Base-by-base conservation (phyloP, 2,113 vertebrate genomes). In the Pithys albifrons region DNA sequence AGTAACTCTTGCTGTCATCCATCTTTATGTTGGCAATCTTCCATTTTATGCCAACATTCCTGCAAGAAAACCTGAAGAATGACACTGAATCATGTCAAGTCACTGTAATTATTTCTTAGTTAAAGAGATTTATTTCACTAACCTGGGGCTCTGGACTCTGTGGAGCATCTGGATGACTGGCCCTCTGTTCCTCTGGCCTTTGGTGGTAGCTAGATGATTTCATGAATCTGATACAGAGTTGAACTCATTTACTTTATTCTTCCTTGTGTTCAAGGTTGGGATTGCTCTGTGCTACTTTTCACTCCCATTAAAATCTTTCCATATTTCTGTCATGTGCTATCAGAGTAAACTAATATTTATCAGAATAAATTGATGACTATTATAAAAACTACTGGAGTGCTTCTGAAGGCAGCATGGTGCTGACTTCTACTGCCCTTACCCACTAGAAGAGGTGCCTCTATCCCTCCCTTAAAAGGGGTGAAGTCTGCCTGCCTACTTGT, bases 51-150 rank as follows among this genome's bases (percentile, higher is more conserved):
- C 62, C 88, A 93, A 10, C 39, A 64, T 85, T 95, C 71, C 67
- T 79, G 33, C 31, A 79, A 91, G 94, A 91, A 33, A 28, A 69
- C 54, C 59, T 86, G 54, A 85, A 90, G 35, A 74, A 57, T 2
- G 10, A 58, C 54, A 79, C 10, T 83, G 62, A 88, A 88, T 88
- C 58, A 41, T 54, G 55, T 83, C 49, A 88, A 77, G 37, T 35
- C 58, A 31, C 27, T 19, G 14, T 48, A 93, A 70, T 70, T 24
- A 33, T 73, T 85, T 41, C 61, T 91, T 18, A 12, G 17, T 89
- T 75, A 39, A 67, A 93, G 17, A 83, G 54, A 73, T 77, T 85
- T 88, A 57, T 91, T 96, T 85, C 58, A 15, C n/a, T 88, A 88
- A 92, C 49, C 51, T 43, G 37, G 25, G 35, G 17, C 39, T 85